Evolutionary conservation across 2,113 vertebrate genomes (phyloP).

Genomic region (Neotoma lepida): DNA sequence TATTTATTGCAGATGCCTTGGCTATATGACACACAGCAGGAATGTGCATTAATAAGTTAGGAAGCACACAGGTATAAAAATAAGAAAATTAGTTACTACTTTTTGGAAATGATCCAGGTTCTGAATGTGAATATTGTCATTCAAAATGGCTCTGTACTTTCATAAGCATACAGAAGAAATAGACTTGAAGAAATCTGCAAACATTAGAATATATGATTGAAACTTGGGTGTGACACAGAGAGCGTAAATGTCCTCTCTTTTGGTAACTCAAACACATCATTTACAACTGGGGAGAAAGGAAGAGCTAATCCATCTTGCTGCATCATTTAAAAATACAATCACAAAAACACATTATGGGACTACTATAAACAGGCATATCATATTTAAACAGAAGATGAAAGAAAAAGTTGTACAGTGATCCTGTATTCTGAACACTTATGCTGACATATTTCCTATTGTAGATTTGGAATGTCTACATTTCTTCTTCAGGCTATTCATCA

Average conservation of each 20-base stretch:
- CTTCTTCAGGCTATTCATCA: background rate
- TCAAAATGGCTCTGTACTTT: conserved; percentile 25
- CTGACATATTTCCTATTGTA: background rate
- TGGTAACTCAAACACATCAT: background rate
- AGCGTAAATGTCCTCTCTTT: background rate
- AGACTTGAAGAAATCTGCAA: background rate
- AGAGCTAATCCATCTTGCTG: background rate
- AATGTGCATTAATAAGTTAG: background rate
- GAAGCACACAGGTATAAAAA: background rate
- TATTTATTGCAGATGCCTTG: background rate
- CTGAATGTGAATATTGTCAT: conserved; percentile 13
- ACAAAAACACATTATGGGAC: background rate
- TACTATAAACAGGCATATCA: background rate
- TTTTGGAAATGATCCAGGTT: conserved; percentile 27
- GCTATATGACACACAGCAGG: background rate
- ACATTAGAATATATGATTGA: background rate
- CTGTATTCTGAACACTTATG: background rate
- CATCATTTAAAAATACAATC: background rate
- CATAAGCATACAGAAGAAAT: background rate
- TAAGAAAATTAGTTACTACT: background rate
- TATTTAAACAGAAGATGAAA: background rate
- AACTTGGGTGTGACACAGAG: background rate
- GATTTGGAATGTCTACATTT: background rate
- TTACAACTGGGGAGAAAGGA: background rate
- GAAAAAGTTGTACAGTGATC: background rate